Conservation (phyloP, 2,888 invertebrate genomes). For the Mythimna pallens region DNA sequence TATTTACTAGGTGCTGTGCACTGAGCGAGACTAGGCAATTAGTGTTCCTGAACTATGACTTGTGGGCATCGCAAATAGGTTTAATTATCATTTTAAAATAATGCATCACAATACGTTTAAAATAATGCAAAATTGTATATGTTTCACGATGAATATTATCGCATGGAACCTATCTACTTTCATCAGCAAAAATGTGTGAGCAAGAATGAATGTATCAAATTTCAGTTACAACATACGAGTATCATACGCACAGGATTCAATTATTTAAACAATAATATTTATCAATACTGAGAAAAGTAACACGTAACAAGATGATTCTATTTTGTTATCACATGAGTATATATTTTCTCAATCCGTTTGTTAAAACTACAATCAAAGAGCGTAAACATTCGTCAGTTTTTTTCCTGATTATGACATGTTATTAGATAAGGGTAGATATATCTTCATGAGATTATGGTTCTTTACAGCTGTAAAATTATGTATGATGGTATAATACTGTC, state of each 20-base stretch:
- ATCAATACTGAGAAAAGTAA: slow-evolving; percentile 32
- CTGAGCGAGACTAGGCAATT: too few species aligned
- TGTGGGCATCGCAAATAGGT: too few species aligned
- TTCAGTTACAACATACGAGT: slow-evolving; percentile 22
- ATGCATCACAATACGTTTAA: neutral
- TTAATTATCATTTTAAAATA: neutral
- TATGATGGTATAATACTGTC: slow-evolving; percentile 9
- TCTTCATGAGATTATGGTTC: slow-evolving; percentile 1
- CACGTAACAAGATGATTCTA: slow-evolving; percentile 21
- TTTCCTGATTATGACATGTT: slow-evolving; percentile 14
- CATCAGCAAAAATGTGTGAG: slow-evolving; percentile 19
- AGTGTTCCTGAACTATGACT: too few species aligned
- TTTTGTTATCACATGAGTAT: slow-evolving; percentile 12
- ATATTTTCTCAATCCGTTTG: slow-evolving; percentile 28
- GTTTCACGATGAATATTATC: neutral
- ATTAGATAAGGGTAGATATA: slow-evolving; percentile 16
- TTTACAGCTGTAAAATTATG: slow-evolving; percentile 18
- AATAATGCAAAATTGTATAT: too few species aligned
- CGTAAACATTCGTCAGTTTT: slow-evolving; percentile 15
- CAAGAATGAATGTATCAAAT: slow-evolving; percentile 17
- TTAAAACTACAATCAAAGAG: slow-evolving; percentile 2
- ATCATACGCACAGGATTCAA: slow-evolving; percentile 13
- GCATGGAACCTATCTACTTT: neutral
- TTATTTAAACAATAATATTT: slow-evolving; percentile 19
- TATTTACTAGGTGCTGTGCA: too few species aligned